Evolutionary conservation across 2,797 vertebrate species (phyloP), one percentile per base, ranked within the genome.

Genomic region (Botia kubotai): DNA sequence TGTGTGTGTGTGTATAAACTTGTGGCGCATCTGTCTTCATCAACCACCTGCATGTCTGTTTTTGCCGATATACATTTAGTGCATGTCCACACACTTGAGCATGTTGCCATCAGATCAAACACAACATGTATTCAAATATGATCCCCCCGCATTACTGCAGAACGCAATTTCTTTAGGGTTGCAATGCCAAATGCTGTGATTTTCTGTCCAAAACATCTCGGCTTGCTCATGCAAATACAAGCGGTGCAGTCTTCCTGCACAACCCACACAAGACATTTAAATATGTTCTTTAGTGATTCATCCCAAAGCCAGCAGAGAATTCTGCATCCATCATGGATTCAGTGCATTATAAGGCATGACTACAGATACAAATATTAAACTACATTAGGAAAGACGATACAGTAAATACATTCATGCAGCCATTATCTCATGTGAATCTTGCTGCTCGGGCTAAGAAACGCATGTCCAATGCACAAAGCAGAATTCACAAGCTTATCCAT

Each of bases 261-360:
- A 81, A 62, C 63, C 79, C 55, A 77, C 83, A 65, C 79, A 81
- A 76, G 46, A 23, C 36, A 77, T 78, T 78, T 65, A 70, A 60
- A 81, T 84, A 81, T 78, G 71, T 74, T 55, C 65, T 67, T 81
- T 69, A 77, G 69, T 52, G 21, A 33, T 69, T 26, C 52, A 67
- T 17, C 57, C 53, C 77, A 72, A 71, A 23, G 53, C 58, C 53
- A 67, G 52, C 10, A 26, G 17, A 65, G 21, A 79, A 21, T 39
- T 53, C 6, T 46, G 33, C 76, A 69, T 17, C 16, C 21, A 81
- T 39, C 12, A 52, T 14, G 29, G 16, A 23, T 50, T 73, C 73
- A 69, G 68, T 77, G 8, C 46, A 62, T 39, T n/a, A 76, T 65
- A 36, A 79, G 21, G 66, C 4, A 14, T 78, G 67, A 70, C 26